Base-by-base conservation (phyloP, 92 coral and sea anemone species). In the Palythoa grandis region DNA sequence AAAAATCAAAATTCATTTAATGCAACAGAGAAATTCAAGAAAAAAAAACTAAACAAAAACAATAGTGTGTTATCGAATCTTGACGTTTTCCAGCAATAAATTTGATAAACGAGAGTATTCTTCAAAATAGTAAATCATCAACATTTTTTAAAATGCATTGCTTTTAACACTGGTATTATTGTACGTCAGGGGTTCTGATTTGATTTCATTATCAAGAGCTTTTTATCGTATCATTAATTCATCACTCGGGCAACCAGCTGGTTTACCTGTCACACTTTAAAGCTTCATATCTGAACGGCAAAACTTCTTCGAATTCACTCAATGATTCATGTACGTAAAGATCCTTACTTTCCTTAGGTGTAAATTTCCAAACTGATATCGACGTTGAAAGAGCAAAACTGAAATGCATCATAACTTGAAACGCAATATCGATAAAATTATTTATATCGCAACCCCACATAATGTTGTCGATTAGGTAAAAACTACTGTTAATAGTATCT, bases 201-300 rank as follows among this genome's bases (percentile, higher is more conserved):
- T 52, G 25, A 48, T 20, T 14, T 2, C 17, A 80, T 39, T 80
- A 70, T 60, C 83, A 61, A 58, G 11, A 56, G 3, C 22, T 80
- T 66, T 63, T 69, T 73, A 43, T 10, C 11, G 69, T 63, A n/a
- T 80, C 39, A 80, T 13, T 80, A 80, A 47, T 80, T 80, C 52
- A 80, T 65, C 74, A 66, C 85, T 63, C 4, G 12, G 13, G 61
- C 35, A 70, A 8, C 74, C 74, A 23, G 73, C 60, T 80, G 74
- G 19, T 43, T 43, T 11, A 37, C 23, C 69, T 2, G 11, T 19
- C 22, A 63, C 11, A 63, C 0, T 17, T 63, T 0, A 63, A 63
- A n/a, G 11, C 20, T 10, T 2, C 24, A 2, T 19, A n/a, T 63
- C 3, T n/a, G 2, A 63, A 19, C 3, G 0, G 11, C 11, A 12